phyloP scores from a whole-genome alignment of 2,888 invertebrate genomes.

The Mythimna ferrago region DNA sequence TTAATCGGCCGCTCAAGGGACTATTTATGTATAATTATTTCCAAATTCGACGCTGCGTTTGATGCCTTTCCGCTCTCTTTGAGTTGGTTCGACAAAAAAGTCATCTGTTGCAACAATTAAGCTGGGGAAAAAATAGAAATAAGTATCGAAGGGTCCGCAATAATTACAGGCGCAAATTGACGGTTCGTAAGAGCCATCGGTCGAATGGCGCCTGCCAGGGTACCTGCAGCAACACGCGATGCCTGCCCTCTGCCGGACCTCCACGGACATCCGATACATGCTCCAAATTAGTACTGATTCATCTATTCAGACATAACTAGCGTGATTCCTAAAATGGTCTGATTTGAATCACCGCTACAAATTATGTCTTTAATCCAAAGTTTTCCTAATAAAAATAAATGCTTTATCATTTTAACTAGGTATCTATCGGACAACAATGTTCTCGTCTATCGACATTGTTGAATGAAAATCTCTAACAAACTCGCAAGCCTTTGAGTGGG shows the following conservation, averaged over 20 bases:
- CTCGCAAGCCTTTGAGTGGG: conserved; percentile 69
- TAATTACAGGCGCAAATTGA: conserved; percentile 90
- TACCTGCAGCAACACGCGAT: conserved; percentile 86
- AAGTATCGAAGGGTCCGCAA: conserved; percentile 91
- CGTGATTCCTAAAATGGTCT: conserved; percentile 31
- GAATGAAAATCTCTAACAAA: conserved; percentile 71
- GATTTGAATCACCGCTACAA: conserved; percentile 39
- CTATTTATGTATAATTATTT: conserved; percentile 91
- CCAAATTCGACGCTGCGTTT: conserved; percentile 91
- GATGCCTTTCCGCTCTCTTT: conserved; percentile 91
- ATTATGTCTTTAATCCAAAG: conserved; percentile 31
- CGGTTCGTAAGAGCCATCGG: conserved; percentile 87
- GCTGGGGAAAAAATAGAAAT: conserved; percentile 88
- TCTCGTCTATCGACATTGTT: conserved; percentile 67
- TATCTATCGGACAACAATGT: conserved; percentile 59
- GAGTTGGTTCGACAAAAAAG: conserved; percentile 90
- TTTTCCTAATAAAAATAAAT: conserved; percentile 46
- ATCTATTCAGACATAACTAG: conserved; percentile 48
- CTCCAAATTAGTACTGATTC: conserved; percentile 42
- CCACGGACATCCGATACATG: conserved; percentile 50
- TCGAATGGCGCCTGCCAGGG: conserved; percentile 86
- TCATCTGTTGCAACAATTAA: conserved; percentile 91
- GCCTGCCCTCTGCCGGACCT: conserved; percentile 69
- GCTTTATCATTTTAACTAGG: conserved; percentile 63
- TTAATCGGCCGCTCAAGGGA: conserved; percentile 91